A percentile compares a stretch with the other conserved stretches of the same genome.
Evolutionary conservation across 2,113 vertebrate genomes (phyloP).

Genomic region (Myotis yumanensis): DNA sequence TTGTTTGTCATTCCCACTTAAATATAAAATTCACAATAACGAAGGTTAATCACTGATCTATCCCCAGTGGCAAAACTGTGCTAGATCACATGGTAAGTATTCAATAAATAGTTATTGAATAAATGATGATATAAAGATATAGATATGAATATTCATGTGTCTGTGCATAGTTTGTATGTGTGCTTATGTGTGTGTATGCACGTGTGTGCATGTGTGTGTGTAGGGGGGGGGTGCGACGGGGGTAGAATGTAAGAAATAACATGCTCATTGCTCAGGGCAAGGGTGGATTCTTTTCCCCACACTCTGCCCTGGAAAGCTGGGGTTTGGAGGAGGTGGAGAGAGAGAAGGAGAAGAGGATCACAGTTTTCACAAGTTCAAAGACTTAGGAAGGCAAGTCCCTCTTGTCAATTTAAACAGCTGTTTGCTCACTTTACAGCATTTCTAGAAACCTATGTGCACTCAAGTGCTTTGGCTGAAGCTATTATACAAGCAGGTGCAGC

Average conservation of each 20-base stretch:
- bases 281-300: not conserved
- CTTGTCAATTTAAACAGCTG: not conserved
- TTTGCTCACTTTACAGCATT: not conserved
- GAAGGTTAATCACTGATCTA: not conserved
- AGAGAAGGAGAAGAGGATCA: not conserved
- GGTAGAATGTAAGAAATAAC: not conserved
- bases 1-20: not conserved
- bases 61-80: not conserved
- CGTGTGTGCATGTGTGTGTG: rapidly evolving
- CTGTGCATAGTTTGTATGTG: too few relatives aligned
- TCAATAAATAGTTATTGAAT: not conserved
- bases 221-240: rapidly evolving
- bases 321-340: not conserved
- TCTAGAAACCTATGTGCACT: not conserved
- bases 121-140: not conserved
- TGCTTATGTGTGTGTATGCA: not conserved
- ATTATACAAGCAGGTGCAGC: not conserved
- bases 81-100: not conserved
- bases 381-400: not conserved
- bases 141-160: not conserved
- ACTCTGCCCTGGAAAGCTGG: not conserved
- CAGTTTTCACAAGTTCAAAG: not conserved
- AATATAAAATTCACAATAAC: not conserved
- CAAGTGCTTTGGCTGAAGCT: not conserved
- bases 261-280: not conserved